phyloP scores from a whole-genome alignment of 2,797 vertebrate genomes.

The Pseudocheirus occidentalis region DNA sequence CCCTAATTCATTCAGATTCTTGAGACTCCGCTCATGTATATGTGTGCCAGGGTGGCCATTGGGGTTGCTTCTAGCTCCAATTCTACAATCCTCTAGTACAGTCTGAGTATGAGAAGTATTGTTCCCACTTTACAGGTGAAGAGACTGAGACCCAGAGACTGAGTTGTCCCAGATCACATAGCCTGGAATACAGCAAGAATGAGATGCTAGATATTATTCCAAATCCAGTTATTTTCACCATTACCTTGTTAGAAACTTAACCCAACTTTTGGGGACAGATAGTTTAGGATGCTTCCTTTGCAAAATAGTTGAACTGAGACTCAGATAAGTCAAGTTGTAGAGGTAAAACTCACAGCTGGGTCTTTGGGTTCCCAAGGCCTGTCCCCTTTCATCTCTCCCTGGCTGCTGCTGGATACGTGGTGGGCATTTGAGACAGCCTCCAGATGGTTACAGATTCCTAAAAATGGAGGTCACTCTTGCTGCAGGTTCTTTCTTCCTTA shows the following conservation, averaged over 20 bases:
- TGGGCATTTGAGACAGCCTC: not conserved
- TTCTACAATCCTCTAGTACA: not conserved
- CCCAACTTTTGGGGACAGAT: not conserved
- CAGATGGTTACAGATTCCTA: not conserved
- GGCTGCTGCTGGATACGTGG: not conserved
- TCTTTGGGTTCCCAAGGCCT: not conserved
- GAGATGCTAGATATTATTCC: not conserved
- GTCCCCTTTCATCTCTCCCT: not conserved
- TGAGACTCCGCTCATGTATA: not conserved
- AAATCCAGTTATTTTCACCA: not conserved
- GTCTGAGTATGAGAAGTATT: not conserved
- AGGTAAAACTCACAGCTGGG: not conserved
- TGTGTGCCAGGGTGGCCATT: not conserved
- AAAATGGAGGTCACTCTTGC: no score
- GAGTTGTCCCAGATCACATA: not conserved
- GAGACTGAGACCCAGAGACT: not conserved
- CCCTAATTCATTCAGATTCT: not conserved
- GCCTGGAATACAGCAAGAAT: not conserved
- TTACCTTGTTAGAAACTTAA: not conserved
- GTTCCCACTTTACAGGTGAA: not conserved
- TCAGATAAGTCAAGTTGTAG: not conserved
- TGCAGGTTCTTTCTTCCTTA: not conserved
- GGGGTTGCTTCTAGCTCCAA: not conserved
- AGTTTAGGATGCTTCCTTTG: not conserved
- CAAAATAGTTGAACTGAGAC: not conserved